A percentile compares a stretch with the other conserved stretches of the same genome.
Conservation (phyloP, 2,113 vertebrate genomes). For the Panurus biarmicus region DNA sequence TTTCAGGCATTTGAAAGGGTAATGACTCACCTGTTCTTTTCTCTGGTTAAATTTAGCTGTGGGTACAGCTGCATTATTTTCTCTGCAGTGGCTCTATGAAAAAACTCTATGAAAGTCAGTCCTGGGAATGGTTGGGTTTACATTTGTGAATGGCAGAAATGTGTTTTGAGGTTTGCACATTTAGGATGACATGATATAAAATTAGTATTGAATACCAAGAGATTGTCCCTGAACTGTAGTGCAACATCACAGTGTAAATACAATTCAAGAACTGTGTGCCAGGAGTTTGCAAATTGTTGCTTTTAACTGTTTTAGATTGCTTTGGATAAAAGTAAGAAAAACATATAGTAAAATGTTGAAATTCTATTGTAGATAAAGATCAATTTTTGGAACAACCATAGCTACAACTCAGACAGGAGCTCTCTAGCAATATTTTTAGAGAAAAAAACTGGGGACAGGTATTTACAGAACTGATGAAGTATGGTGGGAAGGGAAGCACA, state of each 20-base stretch:
- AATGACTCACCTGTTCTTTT: slow-evolving; percentile 40
- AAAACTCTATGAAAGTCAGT: neutral
- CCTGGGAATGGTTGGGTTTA: neutral
- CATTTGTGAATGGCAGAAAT: neutral
- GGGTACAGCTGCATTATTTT: neutral
- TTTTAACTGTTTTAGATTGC: neutral
- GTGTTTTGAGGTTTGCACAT: neutral
- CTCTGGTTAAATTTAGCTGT: slow-evolving; percentile 36
- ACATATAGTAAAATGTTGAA: neutral
- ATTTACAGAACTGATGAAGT: neutral
- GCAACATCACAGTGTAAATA: neutral
- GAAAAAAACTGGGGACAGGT: neutral
- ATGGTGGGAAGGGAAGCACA: neutral
- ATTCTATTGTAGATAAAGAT: neutral
- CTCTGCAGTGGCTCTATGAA: neutral
- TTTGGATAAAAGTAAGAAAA: neutral
- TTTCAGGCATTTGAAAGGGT: neutral
- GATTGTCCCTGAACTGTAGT: neutral
- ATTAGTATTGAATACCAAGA: neutral
- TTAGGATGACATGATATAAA: neutral
- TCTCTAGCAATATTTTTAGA: neutral
- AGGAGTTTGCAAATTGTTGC: neutral
- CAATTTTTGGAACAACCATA: neutral
- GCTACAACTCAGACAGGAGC: neutral
- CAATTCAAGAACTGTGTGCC: neutral